phyloP scores from a whole-genome alignment of 2,113 vertebrate species.

The Macquaria australasica region DNA sequence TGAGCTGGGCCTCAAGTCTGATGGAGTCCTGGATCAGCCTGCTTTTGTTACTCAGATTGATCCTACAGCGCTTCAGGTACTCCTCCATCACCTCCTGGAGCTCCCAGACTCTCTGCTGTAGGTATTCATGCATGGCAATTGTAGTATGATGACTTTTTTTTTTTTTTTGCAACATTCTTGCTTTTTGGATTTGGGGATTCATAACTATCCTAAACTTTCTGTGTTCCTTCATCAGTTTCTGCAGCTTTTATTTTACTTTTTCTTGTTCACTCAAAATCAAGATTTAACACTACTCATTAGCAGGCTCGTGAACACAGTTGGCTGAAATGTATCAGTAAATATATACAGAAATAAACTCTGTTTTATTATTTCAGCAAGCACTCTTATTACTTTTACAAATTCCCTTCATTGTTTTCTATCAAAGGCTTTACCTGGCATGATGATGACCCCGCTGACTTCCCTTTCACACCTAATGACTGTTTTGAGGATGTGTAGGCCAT shows the following conservation, averaged over 20 bases:
- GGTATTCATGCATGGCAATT: not conserved
- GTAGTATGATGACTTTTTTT: not conserved
- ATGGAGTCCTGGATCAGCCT: slow-evolving; percentile 68
- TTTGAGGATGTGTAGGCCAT: slow-evolving; percentile 65
- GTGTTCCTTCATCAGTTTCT: not conserved
- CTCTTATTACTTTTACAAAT: not conserved
- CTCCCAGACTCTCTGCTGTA: slow-evolving; percentile 69
- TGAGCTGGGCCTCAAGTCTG: slow-evolving; percentile 77
- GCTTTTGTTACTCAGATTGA: slow-evolving; percentile 68
- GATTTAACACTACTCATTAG: not conserved
- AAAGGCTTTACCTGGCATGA: slow-evolving; percentile 64
- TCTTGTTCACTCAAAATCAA: not conserved
- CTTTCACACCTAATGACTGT: slow-evolving; percentile 34
- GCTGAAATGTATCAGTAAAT: not conserved
- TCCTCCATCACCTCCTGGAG: slow-evolving; percentile 81
- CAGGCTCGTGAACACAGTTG: not conserved
- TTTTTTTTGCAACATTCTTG: not conserved
- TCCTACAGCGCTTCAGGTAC: slow-evolving; percentile 79
- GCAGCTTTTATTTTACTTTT: not conserved
- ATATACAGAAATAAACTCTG: not conserved
- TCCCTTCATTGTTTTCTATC: not conserved
- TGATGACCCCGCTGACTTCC: slow-evolving; percentile 55
- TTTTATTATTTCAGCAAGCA: not conserved
- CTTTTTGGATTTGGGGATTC: not conserved
- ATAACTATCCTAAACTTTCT: not conserved